These are phyloP conservation scores for Pheosia gnoma DNA, from an alignment of 2,888 invertebrate species.

Conservation along the genomic window DNA sequence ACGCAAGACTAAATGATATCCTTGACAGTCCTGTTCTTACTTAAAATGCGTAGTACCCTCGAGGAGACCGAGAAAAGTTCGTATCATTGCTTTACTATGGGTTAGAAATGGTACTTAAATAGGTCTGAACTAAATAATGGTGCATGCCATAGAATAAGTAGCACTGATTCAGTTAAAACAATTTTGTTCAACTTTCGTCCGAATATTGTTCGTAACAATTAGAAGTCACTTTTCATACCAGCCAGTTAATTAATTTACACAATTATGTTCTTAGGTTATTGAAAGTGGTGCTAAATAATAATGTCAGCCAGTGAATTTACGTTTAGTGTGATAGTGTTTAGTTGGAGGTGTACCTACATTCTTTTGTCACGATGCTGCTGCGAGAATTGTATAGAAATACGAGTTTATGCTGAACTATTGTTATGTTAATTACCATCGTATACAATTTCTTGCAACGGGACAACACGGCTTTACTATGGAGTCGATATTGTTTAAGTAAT, in stretches of 20 bases:
- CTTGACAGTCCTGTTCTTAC: neutral
- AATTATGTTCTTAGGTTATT: conserved; percentile 55
- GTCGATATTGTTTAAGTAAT: neutral
- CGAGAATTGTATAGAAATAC: conserved; percentile 7
- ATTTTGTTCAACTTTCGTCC: conserved; percentile 27
- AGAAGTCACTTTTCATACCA: conserved; percentile 19
- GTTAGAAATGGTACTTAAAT: conserved; percentile 57
- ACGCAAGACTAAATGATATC: too few relatives aligned
- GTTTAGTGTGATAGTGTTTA: conserved; percentile 34
- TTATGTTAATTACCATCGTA: neutral
- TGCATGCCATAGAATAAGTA: conserved; percentile 79
- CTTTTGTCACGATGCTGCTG: conserved; percentile 19
- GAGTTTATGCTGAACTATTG: neutral
- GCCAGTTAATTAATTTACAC: conserved; percentile 34
- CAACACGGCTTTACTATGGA: neutral
- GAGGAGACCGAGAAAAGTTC: neutral
- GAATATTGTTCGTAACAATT: conserved; percentile 23
- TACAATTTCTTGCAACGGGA: conserved; percentile 1
- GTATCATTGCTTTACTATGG: conserved; percentile 10
- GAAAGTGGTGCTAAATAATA: conserved; percentile 69
- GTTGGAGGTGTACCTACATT: conserved; percentile 23
- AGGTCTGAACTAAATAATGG: conserved; percentile 71
- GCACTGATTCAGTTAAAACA: conserved; percentile 50
- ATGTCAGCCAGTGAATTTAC: conserved; percentile 55
- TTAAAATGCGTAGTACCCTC: neutral